Percentiles rank a stretch among this genome's conserved stretches.
phyloP scores from a whole-genome alignment of 1,140 invertebrate species.

The Cydia strobilella region DNA sequence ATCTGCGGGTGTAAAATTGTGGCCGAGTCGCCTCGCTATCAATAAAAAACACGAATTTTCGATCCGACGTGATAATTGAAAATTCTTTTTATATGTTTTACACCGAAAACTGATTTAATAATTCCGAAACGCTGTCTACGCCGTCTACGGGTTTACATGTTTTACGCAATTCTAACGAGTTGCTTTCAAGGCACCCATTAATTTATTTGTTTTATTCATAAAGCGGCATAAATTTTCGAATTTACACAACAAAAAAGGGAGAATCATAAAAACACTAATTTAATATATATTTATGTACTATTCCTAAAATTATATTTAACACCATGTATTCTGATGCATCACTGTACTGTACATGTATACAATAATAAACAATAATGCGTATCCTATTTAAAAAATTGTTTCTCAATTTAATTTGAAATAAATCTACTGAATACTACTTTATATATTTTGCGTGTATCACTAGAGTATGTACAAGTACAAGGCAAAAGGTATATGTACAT shows the following conservation, averaged over 20 bases:
- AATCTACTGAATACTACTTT: too few species aligned
- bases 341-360: too few species aligned
- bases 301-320: too few species aligned
- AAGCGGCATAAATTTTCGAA: neutral
- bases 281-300: too few species aligned
- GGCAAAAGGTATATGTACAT: too few species aligned
- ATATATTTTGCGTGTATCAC: too few species aligned
- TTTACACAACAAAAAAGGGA: neutral
- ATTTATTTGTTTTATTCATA: neutral
- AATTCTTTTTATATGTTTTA: constrained; percentile 19
- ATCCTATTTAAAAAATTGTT: too few species aligned
- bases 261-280: too few species aligned
- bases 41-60: constrained; percentile 29
- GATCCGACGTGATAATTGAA: constrained; percentile 24
- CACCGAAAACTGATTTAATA: neutral
- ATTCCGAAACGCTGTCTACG: neutral
- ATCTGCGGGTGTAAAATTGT: constrained; percentile 41
- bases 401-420: too few species aligned
- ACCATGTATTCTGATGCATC: too few species aligned
- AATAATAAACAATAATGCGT: too few species aligned
- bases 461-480: too few species aligned
- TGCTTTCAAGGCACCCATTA: neutral
- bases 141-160: neutral
- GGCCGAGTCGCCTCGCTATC: constrained; percentile 34
- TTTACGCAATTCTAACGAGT: neutral